A percentile compares a stretch with the other conserved stretches of the same genome.
These are phyloP conservation scores for Botia kubotai DNA, from an alignment of 2,797 vertebrate species.

Conservation along the genomic window DNA sequence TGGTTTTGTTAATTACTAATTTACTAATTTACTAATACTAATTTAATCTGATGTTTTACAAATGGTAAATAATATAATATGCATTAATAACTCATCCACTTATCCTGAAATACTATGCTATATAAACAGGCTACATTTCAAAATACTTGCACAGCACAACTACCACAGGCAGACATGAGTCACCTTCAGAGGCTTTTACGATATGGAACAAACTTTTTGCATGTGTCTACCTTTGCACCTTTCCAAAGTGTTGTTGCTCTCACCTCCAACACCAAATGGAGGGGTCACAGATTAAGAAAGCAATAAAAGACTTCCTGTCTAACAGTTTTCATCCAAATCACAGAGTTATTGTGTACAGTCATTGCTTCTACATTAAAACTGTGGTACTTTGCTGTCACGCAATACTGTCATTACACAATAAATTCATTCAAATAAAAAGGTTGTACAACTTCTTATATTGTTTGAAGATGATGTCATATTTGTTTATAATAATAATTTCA, in stretches of 20 bases:
- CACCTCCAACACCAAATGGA: conserved; percentile 36
- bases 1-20: not conserved
- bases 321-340: conserved; percentile 20
- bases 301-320: conserved; percentile 20
- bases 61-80: not conserved
- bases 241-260: conserved; percentile 1
- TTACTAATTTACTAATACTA: too few relatives aligned
- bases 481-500: not conserved
- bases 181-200: not conserved
- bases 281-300: conserved; percentile 28
- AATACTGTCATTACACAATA: not conserved
- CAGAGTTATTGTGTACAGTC: too few relatives aligned
- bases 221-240: conserved; percentile 32
- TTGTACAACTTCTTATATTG: not conserved
- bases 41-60: not conserved
- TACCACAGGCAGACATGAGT: not conserved
- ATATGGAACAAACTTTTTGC: conserved; percentile 2
- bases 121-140: not conserved
- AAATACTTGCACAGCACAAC: not conserved
- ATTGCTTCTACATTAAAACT: not conserved
- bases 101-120: not conserved
- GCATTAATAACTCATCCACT: not conserved
- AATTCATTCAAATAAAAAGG: not conserved
- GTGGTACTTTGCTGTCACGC: not conserved
- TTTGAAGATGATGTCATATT: not conserved